A percentile compares a stretch with the other conserved stretches of the same genome.
Evolutionary conservation across 2,888 invertebrate genomes (phyloP).

Genomic region (Acholoe squamosa): DNA sequence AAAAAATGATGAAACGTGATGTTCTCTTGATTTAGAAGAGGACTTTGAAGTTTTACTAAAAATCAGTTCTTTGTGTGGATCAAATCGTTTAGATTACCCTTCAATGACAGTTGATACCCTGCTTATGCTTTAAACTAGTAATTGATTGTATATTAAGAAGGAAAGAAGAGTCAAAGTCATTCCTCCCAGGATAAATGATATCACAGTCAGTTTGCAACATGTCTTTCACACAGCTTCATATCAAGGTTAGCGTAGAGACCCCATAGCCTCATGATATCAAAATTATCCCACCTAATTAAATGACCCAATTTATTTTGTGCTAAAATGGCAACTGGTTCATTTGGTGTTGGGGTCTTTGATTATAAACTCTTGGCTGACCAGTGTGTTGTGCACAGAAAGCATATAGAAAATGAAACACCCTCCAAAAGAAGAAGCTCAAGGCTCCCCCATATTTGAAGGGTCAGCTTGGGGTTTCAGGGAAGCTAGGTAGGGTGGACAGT

Average conservation of each 20-base stretch:
- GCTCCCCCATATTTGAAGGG: not conserved
- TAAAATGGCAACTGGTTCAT: not conserved
- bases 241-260: constrained; percentile 44
- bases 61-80: no score
- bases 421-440: not conserved
- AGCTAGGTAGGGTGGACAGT: constrained; percentile 13
- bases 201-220: constrained; percentile 25
- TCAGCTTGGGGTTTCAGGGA: constrained; percentile 16
- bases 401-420: constrained; percentile 15
- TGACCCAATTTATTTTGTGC: not conserved
- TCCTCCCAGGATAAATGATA: not conserved
- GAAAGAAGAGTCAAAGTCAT: not conserved
- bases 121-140: no score
- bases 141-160: no score
- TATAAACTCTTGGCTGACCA: constrained; percentile 37
- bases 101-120: no score
- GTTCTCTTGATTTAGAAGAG: no score
- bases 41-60: no score
- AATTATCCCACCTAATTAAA: not conserved
- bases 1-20: no score
- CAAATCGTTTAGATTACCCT: no score
- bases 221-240: not conserved
- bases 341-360: constrained; percentile 28
- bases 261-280: not conserved
- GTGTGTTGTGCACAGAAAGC: not conserved